Evolutionary conservation across 2,888 invertebrate genomes (phyloP).

Genomic region (Folsomia candida): DNA sequence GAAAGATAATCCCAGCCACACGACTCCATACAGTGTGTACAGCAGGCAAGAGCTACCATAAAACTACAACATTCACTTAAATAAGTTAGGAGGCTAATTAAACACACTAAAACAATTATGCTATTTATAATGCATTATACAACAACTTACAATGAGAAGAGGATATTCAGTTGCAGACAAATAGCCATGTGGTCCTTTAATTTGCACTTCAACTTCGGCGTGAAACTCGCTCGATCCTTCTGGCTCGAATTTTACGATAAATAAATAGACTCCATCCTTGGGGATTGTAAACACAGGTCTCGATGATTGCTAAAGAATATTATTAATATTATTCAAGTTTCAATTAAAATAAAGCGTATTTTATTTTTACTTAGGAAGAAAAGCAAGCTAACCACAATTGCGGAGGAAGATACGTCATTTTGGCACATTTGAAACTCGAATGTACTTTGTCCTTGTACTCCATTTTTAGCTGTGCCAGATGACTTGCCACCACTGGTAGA

Average conservation of each 20-base stretch:
- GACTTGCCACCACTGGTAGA: background rate
- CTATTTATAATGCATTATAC: too few relatives aligned
- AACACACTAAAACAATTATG: background rate
- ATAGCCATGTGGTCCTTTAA: slow-evolving; percentile 74
- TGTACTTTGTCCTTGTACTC: background rate
- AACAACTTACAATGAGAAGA: slow-evolving; percentile 67
- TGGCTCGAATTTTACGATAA: slow-evolving; percentile 59
- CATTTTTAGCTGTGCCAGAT: background rate
- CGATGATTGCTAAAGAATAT: slow-evolving; percentile 49
- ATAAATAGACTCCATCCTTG: slow-evolving; percentile 71
- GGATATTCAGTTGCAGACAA: slow-evolving; percentile 89
- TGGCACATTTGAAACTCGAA: background rate
- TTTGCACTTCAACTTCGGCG: slow-evolving; percentile 67
- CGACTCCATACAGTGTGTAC: slow-evolving; percentile 76
- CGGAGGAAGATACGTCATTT: background rate
- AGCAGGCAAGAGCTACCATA: slow-evolving; percentile 86
- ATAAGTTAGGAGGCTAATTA: background rate
- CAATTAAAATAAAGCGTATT: too few relatives aligned
- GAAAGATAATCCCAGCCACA: slow-evolving; percentile 80
- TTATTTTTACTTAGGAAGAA: too few relatives aligned
- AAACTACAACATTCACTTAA: slow-evolving; percentile 62
- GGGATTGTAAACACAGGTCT: slow-evolving; percentile 62
- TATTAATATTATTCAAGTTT: background rate
- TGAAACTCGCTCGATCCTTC: slow-evolving; percentile 56
- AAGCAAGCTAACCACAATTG: background rate